Evolutionary conservation across 2,113 vertebrate species (phyloP).

Genomic region (Rhineura floridana): DNA sequence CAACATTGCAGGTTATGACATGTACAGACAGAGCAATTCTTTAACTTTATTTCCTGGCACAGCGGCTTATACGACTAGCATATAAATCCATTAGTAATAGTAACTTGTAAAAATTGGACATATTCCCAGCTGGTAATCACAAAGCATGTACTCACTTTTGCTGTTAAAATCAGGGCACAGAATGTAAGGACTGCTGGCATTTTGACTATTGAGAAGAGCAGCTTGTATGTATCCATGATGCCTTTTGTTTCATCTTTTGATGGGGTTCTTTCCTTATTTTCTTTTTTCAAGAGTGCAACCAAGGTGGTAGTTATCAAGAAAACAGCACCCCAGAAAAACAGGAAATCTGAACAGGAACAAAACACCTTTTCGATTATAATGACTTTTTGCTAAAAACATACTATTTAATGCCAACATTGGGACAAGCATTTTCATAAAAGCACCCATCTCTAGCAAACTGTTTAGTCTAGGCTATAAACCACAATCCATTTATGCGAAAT

Average conservation of each 20-base stretch:
- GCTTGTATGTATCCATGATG: slow-evolving; percentile 91
- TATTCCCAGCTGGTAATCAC: neutral
- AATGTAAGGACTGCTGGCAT: slow-evolving; percentile 95
- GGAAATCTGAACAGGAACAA: slow-evolving; percentile 84
- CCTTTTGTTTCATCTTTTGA: slow-evolving; percentile 88
- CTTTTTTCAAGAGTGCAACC: slow-evolving; percentile 92
- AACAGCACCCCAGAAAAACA: slow-evolving; percentile 94
- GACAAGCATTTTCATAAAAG: neutral
- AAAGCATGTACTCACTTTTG: slow-evolving; percentile 83
- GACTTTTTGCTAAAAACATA: neutral
- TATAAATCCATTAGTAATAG: neutral
- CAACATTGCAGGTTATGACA: neutral
- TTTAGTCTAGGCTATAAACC: neutral
- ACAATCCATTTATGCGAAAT: neutral
- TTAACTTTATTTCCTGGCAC: neutral
- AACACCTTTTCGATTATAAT: neutral
- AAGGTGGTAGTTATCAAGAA: slow-evolving; percentile 95
- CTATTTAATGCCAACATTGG: neutral
- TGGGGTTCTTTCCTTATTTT: slow-evolving; percentile 76
- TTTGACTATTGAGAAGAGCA: slow-evolving; percentile 90
- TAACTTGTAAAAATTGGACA: neutral
- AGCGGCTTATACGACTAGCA: neutral
- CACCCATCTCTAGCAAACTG: fast-evolving
- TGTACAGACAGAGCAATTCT: neutral
- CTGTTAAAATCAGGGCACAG: slow-evolving; percentile 90